A percentile compares a stretch with the other conserved stretches of the same genome.
These are phyloP conservation scores for Gallinago media DNA, from an alignment of 2,113 vertebrate species.

Conservation along the genomic window DNA sequence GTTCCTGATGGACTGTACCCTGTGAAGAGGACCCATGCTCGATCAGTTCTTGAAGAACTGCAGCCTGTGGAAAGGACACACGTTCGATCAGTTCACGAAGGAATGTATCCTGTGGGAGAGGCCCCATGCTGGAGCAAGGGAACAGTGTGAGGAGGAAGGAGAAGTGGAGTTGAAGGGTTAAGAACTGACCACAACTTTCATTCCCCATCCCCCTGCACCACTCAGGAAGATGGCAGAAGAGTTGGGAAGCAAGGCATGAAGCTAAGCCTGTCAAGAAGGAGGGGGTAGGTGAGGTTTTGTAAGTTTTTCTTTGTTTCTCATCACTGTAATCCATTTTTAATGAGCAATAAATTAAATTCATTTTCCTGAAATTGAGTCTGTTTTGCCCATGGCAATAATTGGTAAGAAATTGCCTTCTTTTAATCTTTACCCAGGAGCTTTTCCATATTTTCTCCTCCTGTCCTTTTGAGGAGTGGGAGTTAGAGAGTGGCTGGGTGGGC, in stretches of 20 bases:
- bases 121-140: rapidly evolving
- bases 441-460: background rate
- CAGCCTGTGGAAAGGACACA: background rate
- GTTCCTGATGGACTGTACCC: background rate
- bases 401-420: background rate
- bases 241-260: background rate
- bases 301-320: background rate
- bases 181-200: rapidly evolving
- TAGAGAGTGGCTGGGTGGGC: background rate
- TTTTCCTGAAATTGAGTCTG: background rate
- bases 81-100: rapidly evolving
- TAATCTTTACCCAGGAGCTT: background rate
- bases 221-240: background rate
- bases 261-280: background rate
- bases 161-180: background rate
- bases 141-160: background rate
- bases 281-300: background rate
- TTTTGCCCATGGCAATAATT: background rate
- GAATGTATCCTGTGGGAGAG: background rate
- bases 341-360: background rate
- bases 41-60: background rate
- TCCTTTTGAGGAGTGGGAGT: background rate
- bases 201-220: background rate
- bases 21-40: background rate
- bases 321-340: background rate